Evolutionary conservation across 2,797 vertebrate species (phyloP), one percentile per base, ranked within the genome.

Genomic region (Delichon dasypus): DNA sequence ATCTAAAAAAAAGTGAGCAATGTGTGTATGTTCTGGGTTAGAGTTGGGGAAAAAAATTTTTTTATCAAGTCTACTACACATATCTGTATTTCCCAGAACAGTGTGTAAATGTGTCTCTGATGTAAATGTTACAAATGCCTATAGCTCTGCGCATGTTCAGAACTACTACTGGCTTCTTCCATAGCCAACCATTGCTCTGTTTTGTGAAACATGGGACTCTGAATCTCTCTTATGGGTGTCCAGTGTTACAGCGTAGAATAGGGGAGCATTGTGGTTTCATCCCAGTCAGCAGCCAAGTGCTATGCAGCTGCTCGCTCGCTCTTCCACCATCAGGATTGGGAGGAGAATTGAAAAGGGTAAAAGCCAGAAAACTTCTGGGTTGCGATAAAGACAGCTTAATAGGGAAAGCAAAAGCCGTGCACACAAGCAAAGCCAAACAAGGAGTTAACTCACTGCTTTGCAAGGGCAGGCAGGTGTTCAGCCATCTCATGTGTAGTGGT

Each of bases 221-320:
- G 29, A 40, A 9, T 9, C 6, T 73, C 66, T 68, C 27, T 42
- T 34, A 19, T 5, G 16, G 10, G 6, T 66, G 13, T 42, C 19
- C n/a, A 48, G 10, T 3, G 10, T 53, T 89, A 32, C 6, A 85
- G 27, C 42, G 21, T 5, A 42, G 34, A 50, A 42, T 3, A 38
- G 19, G 18, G 38, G 32, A 76, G 20, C 0, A 1, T 64, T 18
- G 16, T 44, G 32, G 29, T 57, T 83, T 57, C 57, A 45, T 9
- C 14, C 23, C 23, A 30, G n/a, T 21, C n/a, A 38, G 23, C 64
- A 83, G 29, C 57, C 27, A 44, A 38, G 23, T 16, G 19, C 36
- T 50, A 4, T 2, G 2, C 8, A 76, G n/a, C 64, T 62, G 15
- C 7, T 64, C 0, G 0, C 20, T 76, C 7, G 30, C 29, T 76